These are phyloP conservation scores for Stigmatopora nigra DNA, from an alignment of 2,113 vertebrate genomes.

Conservation along the genomic window DNA sequence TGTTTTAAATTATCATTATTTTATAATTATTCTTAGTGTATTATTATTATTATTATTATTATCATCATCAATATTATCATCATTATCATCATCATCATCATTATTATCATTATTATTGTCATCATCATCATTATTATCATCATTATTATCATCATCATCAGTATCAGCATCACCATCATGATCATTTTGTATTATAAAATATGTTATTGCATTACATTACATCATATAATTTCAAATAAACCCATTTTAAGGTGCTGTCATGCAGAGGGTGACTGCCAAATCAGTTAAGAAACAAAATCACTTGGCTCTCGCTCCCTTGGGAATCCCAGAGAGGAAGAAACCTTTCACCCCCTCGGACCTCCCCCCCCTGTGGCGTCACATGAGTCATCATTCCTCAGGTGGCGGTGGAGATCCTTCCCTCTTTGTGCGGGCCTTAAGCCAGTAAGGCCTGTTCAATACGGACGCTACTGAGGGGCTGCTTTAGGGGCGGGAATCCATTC, in stretches of 20 bases:
- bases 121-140: no score
- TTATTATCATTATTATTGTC: no score
- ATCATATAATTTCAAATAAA: not conserved
- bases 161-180: no score
- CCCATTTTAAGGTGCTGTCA: not conserved
- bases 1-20: no score
- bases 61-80: no score
- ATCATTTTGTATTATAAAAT: no score
- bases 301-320: slow-evolving; percentile 19
- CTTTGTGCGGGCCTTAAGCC: slow-evolving; percentile 83
- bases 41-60: no score
- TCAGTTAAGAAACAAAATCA: slow-evolving; percentile 41
- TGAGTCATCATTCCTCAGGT: slow-evolving; percentile 70
- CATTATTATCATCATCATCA: no score
- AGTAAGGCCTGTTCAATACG: slow-evolving; percentile 63
- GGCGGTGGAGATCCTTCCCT: slow-evolving; percentile 73
- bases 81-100: no score
- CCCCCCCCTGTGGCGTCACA: slow-evolving; percentile 29
- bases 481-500: slow-evolving; percentile 67
- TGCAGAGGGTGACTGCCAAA: slow-evolving; percentile 38
- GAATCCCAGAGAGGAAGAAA: slow-evolving; percentile 33
- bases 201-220: no score
- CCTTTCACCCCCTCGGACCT: slow-evolving; percentile 19
- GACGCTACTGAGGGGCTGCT: slow-evolving; percentile 58
- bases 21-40: no score